These are phyloP conservation scores for Camponotus fellah DNA, from an alignment of 2,888 invertebrate genomes.

Conservation along the genomic window DNA sequence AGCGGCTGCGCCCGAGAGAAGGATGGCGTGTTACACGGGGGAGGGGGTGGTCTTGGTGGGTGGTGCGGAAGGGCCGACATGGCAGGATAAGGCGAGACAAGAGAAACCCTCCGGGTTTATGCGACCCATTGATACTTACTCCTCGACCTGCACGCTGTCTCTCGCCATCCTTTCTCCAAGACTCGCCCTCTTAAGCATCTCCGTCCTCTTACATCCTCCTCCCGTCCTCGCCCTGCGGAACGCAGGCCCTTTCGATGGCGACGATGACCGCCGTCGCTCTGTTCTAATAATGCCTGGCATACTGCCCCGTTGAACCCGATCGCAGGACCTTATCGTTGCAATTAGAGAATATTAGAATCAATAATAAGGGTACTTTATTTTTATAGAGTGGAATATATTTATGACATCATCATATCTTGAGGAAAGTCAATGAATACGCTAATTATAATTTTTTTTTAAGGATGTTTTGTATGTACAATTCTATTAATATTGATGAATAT, in stretches of 20 bases:
- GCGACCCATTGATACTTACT: constrained; percentile 72
- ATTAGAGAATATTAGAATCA: constrained; percentile 29
- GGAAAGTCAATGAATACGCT: background rate
- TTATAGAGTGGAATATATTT: background rate
- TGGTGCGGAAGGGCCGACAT: constrained; percentile 28
- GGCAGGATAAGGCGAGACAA: constrained; percentile 52
- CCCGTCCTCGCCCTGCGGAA: constrained; percentile 17
- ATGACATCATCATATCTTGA: background rate
- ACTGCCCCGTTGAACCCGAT: constrained; percentile 82
- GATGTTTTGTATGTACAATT: no score
- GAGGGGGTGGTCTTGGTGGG: constrained; percentile 47
- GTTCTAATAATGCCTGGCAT: constrained; percentile 84
- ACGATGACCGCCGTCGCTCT: constrained; percentile 65
- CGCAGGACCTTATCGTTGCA: constrained; percentile 68
- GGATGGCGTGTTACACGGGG: constrained; percentile 54
- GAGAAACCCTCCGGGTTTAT: constrained; percentile 65
- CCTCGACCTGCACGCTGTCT: constrained; percentile 60
- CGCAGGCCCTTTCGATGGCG: constrained; percentile 52
- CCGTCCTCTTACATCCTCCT: constrained; percentile 30
- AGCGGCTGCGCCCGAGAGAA: constrained; percentile 69
- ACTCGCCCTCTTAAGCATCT: constrained; percentile 56
- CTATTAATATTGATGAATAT: no score
- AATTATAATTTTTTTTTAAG: background rate
- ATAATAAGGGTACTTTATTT: constrained; percentile 23
- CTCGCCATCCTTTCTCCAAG: constrained; percentile 34